These are phyloP conservation scores for Callosobruchus maculatus DNA, from an alignment of 2,888 invertebrate species.

Conservation along the genomic window DNA sequence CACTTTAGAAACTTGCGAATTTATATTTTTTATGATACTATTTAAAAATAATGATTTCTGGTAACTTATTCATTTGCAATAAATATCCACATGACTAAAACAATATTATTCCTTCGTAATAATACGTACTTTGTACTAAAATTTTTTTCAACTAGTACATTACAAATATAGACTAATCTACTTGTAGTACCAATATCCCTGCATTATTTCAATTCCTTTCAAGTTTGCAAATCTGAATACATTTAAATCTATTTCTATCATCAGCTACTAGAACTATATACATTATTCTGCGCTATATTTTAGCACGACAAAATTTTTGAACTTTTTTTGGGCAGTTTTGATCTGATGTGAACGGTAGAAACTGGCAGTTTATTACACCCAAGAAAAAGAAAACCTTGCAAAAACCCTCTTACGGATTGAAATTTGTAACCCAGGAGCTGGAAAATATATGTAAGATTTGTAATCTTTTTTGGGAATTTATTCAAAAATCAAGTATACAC, in stretches of 20 bases:
- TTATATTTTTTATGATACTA: background rate
- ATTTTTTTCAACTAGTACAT: background rate
- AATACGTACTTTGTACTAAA: background rate
- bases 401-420: too few relatives aligned
- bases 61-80: background rate
- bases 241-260: too few relatives aligned
- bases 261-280: too few relatives aligned
- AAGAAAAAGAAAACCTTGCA: too few relatives aligned
- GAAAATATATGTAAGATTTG: too few relatives aligned
- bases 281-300: background rate
- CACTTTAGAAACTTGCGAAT: background rate
- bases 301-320: background rate
- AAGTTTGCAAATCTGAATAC: background rate
- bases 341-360: too few relatives aligned
- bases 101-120: background rate
- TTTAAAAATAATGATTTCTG: background rate
- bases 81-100: background rate
- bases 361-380: too few relatives aligned
- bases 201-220: background rate
- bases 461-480: too few relatives aligned
- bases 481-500: too few relatives aligned
- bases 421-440: too few relatives aligned
- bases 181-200: background rate
- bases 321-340: too few relatives aligned
- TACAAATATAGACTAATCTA: background rate